Evolutionary conservation across 2,888 invertebrate genomes (phyloP), one percentile per base, ranked within the genome.

Genomic region (Muschampia plurimacula): DNA sequence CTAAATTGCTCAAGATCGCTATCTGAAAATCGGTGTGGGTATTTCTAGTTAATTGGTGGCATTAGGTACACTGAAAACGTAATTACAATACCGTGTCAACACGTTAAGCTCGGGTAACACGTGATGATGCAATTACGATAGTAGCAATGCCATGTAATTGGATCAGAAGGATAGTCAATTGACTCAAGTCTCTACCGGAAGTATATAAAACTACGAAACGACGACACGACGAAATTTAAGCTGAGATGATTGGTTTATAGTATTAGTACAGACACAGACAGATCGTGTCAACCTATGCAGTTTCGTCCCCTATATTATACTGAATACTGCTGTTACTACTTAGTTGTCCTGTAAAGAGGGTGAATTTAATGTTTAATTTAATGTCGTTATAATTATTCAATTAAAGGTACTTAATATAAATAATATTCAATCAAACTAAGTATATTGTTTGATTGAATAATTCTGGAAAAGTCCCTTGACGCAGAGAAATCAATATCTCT

Each of bases 81-180:
- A 46, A 68, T 68, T 68, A 68, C 67, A 68, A 68, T 60, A 46
- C n/a, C 59, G 22, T 68, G 46, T 68, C 67, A 68, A 67, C 59
- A 63, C 32, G 36, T 32, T 74, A 62, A 74, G 67, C 67, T 8
- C 15, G 52, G 67, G 64, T 69, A 8, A 6, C 67, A 67, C 57
- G 68, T 15, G 49, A 69, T 28, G 63, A 60, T 67, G 74, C 78
- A 77, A 78, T 84, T 83, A 84, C 80, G 81, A 83, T 76, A 76
- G 85, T 82, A 83, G 84, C 84, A 78, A 82, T 84, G 78, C 79
- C 82, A 81, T 76, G 79, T 88, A 85, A 87, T 87, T 85, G 81
- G 76, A 64, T 64, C 28, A 41, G 49, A n/a, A 41, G 63, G 41
- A 49, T 49, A 49, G 49, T 49, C 49, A 49, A 49, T 7, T 49